Evolutionary conservation across 2,113 vertebrate species (phyloP), one percentile per base, ranked within the genome.

Genomic region (Nibea coibor): DNA sequence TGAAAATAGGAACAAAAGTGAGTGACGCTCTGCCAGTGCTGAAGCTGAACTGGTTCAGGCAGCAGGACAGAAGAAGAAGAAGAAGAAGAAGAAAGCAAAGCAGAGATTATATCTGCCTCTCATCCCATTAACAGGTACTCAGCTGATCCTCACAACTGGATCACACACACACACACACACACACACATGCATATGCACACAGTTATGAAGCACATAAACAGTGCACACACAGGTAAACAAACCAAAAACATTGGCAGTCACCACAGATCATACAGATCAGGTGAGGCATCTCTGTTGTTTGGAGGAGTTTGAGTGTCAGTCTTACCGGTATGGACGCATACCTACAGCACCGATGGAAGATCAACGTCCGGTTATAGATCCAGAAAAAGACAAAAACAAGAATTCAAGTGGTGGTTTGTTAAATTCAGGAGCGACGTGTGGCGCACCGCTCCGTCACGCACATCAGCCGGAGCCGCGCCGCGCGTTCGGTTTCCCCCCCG

Each of bases 51-150:
- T 3, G 16, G 51, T 28, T 50, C 47, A 83, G 31, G 24, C 39
- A 61, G 71, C 22, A 48, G 48, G 53, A 71, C 70, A 35, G 28
- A 39, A 5, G 42, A 61, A 31, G 28, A 31, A 5, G 28, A 31
- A 5, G 28, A 4, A 35, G 35, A 35, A 72, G 39, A 15, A 28
- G 12, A 50, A 35, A 75, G 42, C 31, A 66, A 22, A 31, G 62
- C 26, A 58, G 73, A 57, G 89, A 87, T 85, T 72, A 81, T 74
- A 39, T 43, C 39, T 47, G 12, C 39, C 39, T 53, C 75, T 81
- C 48, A 86, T 86, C 86, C 86, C 20, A 79, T 87, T 66, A 88
- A 45, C 66, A 84, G 50, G 75, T 63, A 82, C 59, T 75, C 75
- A 85, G 65, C 65, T 72, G 31, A 51, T 35, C 50, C 10, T 48